These are phyloP conservation scores for Harpagoxenus sublaevis DNA, from an alignment of 2,888 invertebrate species.

Conservation along the genomic window DNA sequence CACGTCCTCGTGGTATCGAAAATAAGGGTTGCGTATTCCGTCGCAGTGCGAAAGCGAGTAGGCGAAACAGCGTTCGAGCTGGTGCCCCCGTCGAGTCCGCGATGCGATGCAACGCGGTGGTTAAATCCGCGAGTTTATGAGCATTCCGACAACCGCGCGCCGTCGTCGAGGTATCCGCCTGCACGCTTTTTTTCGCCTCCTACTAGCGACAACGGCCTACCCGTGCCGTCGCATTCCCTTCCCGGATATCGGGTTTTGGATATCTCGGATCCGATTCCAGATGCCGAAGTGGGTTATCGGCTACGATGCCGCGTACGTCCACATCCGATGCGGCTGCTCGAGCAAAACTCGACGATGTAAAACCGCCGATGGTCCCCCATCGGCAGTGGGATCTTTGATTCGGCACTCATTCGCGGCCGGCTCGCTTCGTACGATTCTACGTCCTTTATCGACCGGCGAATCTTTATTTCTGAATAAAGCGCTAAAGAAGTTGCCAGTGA, in stretches of 20 bases:
- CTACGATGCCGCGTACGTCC: constrained; percentile 10
- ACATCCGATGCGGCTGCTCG: neutral
- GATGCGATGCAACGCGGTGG: constrained; percentile 56
- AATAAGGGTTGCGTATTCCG: constrained; percentile 59
- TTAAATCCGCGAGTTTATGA: constrained; percentile 81
- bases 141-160: constrained; percentile 78
- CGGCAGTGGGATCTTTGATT: constrained; percentile 23
- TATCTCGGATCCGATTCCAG: constrained; percentile 77
- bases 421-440: constrained; percentile 7
- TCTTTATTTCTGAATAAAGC: constrained; percentile 47
- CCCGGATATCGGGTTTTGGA: constrained; percentile 80
- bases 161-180: constrained; percentile 57
- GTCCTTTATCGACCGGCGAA: constrained; percentile 27
- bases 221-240: neutral
- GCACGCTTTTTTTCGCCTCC: constrained; percentile 62
- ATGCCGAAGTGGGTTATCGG: constrained; percentile 79
- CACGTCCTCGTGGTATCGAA: constrained; percentile 38
- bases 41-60: constrained; percentile 13
- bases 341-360: constrained; percentile 49
- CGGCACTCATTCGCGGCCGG: constrained; percentile 15
- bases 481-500: constrained; percentile 32
- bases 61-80: neutral
- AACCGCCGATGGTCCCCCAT: constrained; percentile 11
- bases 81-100: constrained; percentile 43
- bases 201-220: constrained; percentile 21